Percentiles rank a stretch among this genome's conserved stretches.
Evolutionary conservation across 2,113 vertebrate genomes (phyloP).

Genomic region (Eulemur rufifrons): DNA sequence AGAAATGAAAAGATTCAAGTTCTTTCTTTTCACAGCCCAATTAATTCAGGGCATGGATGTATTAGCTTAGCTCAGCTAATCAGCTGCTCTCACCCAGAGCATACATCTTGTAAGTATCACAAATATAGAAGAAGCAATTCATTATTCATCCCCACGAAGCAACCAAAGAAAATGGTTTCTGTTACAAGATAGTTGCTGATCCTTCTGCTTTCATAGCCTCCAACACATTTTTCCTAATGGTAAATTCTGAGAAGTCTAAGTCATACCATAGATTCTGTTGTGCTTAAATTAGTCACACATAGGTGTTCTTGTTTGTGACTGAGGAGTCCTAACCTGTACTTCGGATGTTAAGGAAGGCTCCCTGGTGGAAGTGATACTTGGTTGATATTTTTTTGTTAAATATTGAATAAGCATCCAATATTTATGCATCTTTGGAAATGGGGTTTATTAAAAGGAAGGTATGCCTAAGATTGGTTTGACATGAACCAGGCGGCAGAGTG

Average conservation of each 20-base stretch:
- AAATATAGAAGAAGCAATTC: slow-evolving; percentile 6
- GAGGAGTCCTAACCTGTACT: not conserved
- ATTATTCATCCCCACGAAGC: not conserved
- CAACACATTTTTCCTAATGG: not conserved
- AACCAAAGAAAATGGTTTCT: not conserved
- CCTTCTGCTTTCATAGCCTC: not conserved
- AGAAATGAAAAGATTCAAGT: not conserved
- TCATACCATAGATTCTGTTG: not conserved
- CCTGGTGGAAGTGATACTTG: not conserved
- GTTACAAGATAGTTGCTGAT: not conserved
- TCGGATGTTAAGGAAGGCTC: not conserved
- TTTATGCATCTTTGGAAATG: not conserved
- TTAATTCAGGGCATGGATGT: not conserved
- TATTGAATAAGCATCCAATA: not conserved
- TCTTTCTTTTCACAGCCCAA: not conserved
- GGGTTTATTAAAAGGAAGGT: not conserved
- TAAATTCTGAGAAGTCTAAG: not conserved
- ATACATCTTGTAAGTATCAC: not conserved
- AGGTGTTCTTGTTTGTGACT: not conserved
- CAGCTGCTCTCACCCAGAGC: not conserved
- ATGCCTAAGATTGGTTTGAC: not conserved
- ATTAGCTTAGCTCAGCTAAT: not conserved
- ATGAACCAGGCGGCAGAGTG: not conserved
- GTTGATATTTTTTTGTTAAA: not conserved
- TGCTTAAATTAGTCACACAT: not conserved